phyloP scores from a whole-genome alignment of 2,888 invertebrate genomes.

The Campoplex nolae region DNA sequence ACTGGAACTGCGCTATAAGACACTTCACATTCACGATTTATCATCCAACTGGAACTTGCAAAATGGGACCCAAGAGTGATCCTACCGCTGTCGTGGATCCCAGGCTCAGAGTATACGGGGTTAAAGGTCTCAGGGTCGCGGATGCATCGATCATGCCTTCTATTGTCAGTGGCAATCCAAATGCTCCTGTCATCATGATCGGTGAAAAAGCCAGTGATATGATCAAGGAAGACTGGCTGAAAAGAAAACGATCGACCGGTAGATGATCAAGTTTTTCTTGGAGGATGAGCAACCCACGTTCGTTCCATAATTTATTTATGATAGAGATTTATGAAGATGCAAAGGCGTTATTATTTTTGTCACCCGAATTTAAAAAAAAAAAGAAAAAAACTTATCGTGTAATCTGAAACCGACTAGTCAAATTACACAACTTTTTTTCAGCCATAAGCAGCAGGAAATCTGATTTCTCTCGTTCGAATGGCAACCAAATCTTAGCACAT shows the following conservation, averaged over 20 bases:
- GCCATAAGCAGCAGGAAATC: neutral
- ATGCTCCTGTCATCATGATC: conserved; percentile 96
- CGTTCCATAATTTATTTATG: neutral
- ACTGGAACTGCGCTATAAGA: conserved; percentile 94
- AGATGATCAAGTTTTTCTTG: conserved; percentile 13
- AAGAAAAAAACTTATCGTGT: neutral
- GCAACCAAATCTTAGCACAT: neutral
- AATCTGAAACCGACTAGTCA: neutral
- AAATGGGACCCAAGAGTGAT: conserved; percentile 93
- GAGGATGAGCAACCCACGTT: neutral
- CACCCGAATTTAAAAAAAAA: neutral
- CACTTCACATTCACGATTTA: conserved; percentile 94
- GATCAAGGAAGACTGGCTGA: conserved; percentile 93
- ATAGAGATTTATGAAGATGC: too few relatives aligned
- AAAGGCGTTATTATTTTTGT: neutral
- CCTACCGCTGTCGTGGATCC: conserved; percentile 92
- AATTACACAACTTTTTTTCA: neutral
- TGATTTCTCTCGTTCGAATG: neutral
- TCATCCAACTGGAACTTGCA: conserved; percentile 93
- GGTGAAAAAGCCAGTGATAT: conserved; percentile 95
- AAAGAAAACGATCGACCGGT: conserved; percentile 47
- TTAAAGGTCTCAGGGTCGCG: conserved; percentile 91
- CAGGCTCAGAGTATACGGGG: conserved; percentile 91
- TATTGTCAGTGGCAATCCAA: conserved; percentile 95
- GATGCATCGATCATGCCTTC: conserved; percentile 96